Evolutionary conservation across 1,140 invertebrate species (phyloP), one percentile per base, ranked within the genome.

Genomic region (Magallana gigas): DNA sequence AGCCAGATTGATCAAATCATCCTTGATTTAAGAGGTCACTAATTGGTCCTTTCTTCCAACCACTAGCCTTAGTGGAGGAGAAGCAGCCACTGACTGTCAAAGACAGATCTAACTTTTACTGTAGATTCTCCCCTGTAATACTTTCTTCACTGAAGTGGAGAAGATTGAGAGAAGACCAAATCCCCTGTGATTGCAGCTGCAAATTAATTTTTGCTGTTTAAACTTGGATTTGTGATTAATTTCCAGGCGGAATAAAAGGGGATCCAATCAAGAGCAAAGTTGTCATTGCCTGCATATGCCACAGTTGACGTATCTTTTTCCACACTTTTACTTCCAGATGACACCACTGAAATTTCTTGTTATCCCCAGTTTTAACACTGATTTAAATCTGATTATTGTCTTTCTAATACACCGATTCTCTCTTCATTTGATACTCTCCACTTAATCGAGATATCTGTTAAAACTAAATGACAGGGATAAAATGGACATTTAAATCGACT

Each of bases 151-250:
- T 76, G 9, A 23, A 76, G 68, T 76, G 18, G 18, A 76, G 68
- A 18, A 29, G 64, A 71, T 29, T 71, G 23, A 29, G 18, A 23
- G 64, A 71, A 18, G 64, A 36, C 18, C 14, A 36, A 5, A 29
- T 76, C 68, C 68, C 68, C 68, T 29, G 8, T 76, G 23, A 23
- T 76, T 76, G 68, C 68, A 76, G 68, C 68, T 76, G 68, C 68
- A 29, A 76, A 76, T 76, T 76, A 76, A 76, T 76, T 76, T 76
- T 76, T 76, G 68, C 68, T 76, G 36, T 76, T 76, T 76, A 76
- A 76, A 76, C 18, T 76, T 76, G 68, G 68, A 76, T 36, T 76
- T 76, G 68, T 76, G 68, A 76, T 76, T 76, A 76, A 76, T 76
- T 76, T 76, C 68, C 68, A 76, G 68, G 23, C 23, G 14, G 68